These are phyloP conservation scores for Coboldia fuscipes DNA, from an alignment of 1,140 invertebrate genomes.

Conservation along the genomic window DNA sequence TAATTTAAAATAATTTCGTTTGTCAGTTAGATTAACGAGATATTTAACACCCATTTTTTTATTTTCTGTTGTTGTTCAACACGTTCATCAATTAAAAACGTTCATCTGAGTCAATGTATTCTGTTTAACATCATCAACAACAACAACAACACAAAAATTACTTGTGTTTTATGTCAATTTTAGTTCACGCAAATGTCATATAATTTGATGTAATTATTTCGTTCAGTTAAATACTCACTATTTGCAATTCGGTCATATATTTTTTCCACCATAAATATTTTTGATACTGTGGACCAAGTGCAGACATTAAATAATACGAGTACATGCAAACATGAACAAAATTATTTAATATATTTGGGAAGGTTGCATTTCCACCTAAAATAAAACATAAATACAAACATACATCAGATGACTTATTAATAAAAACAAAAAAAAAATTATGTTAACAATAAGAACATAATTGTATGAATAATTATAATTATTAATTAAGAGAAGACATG, in stretches of 20 bases:
- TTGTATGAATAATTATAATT: neutral
- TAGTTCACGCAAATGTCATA: neutral
- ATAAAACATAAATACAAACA: constrained; percentile 5
- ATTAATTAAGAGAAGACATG: too few species aligned
- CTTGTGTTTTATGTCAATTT: constrained; percentile 5
- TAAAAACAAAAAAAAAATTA: neutral
- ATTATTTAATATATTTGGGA: constrained; percentile 82
- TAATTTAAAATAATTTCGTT: too few species aligned
- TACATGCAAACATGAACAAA: constrained; percentile 92
- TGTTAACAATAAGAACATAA: neutral
- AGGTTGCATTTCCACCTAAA: constrained; percentile 73
- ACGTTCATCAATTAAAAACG: too few species aligned
- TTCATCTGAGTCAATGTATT: too few species aligned
- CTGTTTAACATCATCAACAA: constrained; percentile 1
- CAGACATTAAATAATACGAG: constrained; percentile 75
- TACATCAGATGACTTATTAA: neutral
- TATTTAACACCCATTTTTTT: too few species aligned
- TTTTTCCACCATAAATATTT: constrained; percentile 93
- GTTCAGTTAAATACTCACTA: constrained; percentile 38
- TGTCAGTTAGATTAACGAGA: too few species aligned
- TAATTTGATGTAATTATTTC: neutral
- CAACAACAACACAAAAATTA: constrained; percentile 12
- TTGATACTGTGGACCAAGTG: constrained; percentile 75
- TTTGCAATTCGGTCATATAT: constrained; percentile 72
- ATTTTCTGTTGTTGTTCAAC: too few species aligned